These are phyloP conservation scores for Tachysurus vachellii DNA, from an alignment of 2,113 vertebrate species.

Conservation along the genomic window DNA sequence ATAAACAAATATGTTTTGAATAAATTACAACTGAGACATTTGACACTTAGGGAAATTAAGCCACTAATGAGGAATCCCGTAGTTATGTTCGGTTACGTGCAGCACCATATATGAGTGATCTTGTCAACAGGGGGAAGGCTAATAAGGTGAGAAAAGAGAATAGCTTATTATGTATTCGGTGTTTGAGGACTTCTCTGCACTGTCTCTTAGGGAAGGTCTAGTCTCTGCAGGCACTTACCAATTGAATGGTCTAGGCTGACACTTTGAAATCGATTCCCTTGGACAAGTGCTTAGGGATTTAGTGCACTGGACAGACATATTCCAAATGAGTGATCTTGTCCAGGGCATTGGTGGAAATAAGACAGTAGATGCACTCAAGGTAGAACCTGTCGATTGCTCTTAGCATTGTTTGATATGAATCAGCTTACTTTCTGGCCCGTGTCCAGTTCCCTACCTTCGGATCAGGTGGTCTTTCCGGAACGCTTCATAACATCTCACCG, in stretches of 20 bases:
- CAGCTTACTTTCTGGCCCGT: conserved; percentile 31
- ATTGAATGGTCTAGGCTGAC: conserved; percentile 47
- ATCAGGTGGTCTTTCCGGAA: conserved; percentile 27
- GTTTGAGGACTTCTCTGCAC: conserved; percentile 46
- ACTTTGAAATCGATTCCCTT: conserved; percentile 53
- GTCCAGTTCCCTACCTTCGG: conserved; percentile 21
- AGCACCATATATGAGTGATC: conserved; percentile 44
- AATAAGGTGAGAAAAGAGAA: conserved; percentile 58
- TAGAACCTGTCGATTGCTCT: conserved; percentile 24
- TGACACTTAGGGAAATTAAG: conserved; percentile 43
- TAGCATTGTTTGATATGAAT: conserved; percentile 28
- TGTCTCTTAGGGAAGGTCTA: conserved; percentile 26
- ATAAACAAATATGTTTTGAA: conserved; percentile 47
- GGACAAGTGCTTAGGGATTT: conserved; percentile 52
- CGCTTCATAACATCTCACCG: conserved; percentile 34
- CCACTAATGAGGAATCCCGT: conserved; percentile 51
- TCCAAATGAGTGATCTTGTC: conserved; percentile 51
- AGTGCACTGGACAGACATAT: conserved; percentile 47
- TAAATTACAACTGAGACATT: conserved; percentile 43
- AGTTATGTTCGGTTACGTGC: conserved; percentile 24
- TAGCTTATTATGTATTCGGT: conserved; percentile 60
- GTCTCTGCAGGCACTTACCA: conserved; percentile 42
- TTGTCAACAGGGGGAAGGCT: conserved; percentile 55
- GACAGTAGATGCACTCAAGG: conserved; percentile 13
- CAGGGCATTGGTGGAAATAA: conserved; percentile 38